These are phyloP conservation scores for Ptiloglossa arizonensis DNA, from an alignment of 1,140 invertebrate species.

Conservation along the genomic window DNA sequence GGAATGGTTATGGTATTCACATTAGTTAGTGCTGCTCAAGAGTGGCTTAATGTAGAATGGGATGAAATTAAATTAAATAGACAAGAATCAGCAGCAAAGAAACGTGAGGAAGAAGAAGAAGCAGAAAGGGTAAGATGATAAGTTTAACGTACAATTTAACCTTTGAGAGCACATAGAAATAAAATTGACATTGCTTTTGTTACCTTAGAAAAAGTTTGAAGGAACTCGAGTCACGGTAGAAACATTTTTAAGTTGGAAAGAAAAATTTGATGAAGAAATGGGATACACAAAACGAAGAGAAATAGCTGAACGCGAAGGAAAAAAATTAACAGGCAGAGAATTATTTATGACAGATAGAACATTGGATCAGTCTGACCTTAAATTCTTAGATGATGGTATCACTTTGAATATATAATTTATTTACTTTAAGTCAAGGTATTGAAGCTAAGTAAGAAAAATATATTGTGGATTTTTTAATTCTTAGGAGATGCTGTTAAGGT, in stretches of 20 bases:
- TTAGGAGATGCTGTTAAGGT: conserved; percentile 94
- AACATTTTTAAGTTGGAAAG: conserved; percentile 97
- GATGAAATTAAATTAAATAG: conserved; percentile 88
- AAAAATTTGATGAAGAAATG: conserved; percentile 95
- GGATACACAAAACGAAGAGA: conserved; percentile 89
- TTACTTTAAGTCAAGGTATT: not conserved
- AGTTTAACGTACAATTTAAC: conserved; percentile 35
- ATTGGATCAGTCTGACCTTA: conserved; percentile 96
- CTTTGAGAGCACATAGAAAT: not conserved
- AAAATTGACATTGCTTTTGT: conserved; percentile 33
- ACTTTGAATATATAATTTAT: conserved; percentile 49
- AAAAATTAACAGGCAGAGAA: conserved; percentile 92
- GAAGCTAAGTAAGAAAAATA: not conserved
- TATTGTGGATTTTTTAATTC: conserved; percentile 63
- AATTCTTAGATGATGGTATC: conserved; percentile 95
- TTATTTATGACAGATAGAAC: conserved; percentile 96
- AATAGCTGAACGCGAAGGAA: conserved; percentile 86
- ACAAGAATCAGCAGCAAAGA: conserved; percentile 87
- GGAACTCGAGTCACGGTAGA: conserved; percentile 97
- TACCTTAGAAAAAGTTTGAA: conserved; percentile 94
- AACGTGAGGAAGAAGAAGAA: conserved; percentile 90
- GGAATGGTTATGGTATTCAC: conserved; percentile 99
- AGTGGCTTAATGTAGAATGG: conserved; percentile 94
- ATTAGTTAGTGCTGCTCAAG: conserved; percentile 94
- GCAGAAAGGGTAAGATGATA: conserved; percentile 89